Base-by-base conservation (phyloP, 1,140 invertebrate species). In the Conus ventricosus region DNA sequence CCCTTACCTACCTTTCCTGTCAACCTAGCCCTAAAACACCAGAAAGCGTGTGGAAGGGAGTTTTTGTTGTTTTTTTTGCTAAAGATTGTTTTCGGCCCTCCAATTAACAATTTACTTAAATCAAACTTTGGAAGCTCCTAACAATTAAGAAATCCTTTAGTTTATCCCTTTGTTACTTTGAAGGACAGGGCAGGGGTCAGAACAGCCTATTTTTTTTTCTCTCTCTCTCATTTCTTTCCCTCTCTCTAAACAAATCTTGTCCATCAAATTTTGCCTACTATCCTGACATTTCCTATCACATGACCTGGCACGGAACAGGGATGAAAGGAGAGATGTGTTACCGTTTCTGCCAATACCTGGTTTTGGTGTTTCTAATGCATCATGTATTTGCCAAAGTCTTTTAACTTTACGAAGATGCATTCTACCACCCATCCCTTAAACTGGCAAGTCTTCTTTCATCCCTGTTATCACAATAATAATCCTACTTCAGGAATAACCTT, bases 401-500 rank as follows among this genome's bases (percentile, higher is more conserved):
- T 20, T 23, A 5, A 11, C 6, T 71, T 60, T 60, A 60, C 15
- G 0, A 71, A n/a, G 15, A 71, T 71, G 67, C 67, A 71, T 71
- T n/a, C 67, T 8, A 71, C 67, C 67, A 71, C 15, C 67, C 67
- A 71, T 71, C 15, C 15, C 57, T 15, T 71, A 71, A 71, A 71
- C 11, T 71, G 20, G 17, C 54, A 10, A 81, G 5, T 81, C 67
- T 51, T 54, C 55, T 84, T 87, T 87, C 85, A 87, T 78, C 85
- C 85, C 85, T 87, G 85, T 55, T 75, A 71, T 39, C 54, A 13
- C 51, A 55, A 87, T 53, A 27, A 85, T 23, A 83, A 60, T 78
- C 67, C 85, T 87, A 87, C 23, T 57, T 57, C 88, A 89, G 88
- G 87, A 88, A 87, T 78, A 88, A 85, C 84, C 89, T 88, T 85